Percentiles rank a stretch among this genome's conserved stretches.
These are phyloP conservation scores for Tautogolabrus adspersus DNA, from an alignment of 2,113 vertebrate genomes.

Conservation along the genomic window DNA sequence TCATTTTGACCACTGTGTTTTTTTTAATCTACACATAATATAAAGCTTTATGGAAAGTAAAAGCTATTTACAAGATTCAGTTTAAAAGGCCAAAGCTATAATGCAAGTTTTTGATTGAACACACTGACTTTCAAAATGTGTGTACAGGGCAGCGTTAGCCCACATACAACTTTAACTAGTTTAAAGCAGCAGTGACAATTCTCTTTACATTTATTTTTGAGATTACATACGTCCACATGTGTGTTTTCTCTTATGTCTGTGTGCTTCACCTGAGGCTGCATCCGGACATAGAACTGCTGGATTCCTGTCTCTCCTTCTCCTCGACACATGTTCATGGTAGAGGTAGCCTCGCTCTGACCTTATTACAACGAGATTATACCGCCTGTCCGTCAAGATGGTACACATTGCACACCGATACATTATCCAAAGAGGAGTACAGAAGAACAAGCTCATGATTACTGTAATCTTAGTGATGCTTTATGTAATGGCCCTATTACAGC, in stretches of 20 bases:
- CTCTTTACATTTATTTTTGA: background rate
- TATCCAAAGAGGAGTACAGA: background rate
- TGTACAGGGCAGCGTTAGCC: no score
- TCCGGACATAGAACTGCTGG: background rate
- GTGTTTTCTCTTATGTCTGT: background rate
- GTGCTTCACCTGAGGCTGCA: slow-evolving; percentile 33
- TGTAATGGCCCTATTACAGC: background rate
- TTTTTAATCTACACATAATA: no score
- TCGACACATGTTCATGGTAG: slow-evolving; percentile 34
- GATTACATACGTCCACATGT: slow-evolving; percentile 3
- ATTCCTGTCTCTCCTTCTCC: no score
- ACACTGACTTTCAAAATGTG: background rate
- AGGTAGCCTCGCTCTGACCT: no score
- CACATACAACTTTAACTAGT: background rate
- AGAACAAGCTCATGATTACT: slow-evolving; percentile 45
- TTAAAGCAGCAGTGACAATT: background rate
- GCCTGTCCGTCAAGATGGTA: slow-evolving; percentile 41
- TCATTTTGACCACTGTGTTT: background rate
- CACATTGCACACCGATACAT: slow-evolving; percentile 3
- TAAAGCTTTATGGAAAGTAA: no score
- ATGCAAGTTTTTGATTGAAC: background rate
- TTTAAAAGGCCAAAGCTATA: background rate
- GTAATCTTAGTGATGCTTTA: background rate
- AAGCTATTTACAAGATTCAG: no score
- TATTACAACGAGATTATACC: slow-evolving; percentile 39